These are phyloP conservation scores for Kradibia gibbosae DNA, from an alignment of 1,140 invertebrate species.

Conservation along the genomic window DNA sequence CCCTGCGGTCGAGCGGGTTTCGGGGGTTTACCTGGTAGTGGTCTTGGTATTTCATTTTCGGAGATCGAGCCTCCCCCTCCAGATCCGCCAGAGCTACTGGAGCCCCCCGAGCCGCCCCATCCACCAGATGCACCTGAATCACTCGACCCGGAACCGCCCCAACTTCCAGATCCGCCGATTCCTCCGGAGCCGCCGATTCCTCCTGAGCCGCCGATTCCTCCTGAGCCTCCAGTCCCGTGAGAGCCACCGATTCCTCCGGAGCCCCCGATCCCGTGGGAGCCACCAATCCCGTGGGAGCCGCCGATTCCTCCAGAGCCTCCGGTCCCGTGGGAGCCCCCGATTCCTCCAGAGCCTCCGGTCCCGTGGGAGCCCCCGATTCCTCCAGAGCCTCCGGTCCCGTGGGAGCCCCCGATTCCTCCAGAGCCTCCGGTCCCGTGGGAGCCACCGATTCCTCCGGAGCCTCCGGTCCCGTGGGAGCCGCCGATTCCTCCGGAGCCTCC, in stretches of 20 bases:
- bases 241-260: neutral
- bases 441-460: neutral
- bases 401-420: neutral
- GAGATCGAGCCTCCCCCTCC: neutral
- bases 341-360: neutral
- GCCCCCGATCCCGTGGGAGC: too few relatives aligned
- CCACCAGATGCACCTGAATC: neutral
- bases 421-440: neutral
- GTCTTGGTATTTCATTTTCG: conserved; percentile 50
- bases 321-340: neutral
- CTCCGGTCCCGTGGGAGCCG: too few relatives aligned
- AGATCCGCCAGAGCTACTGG: neutral
- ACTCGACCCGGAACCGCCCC: neutral
- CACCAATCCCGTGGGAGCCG: neutral
- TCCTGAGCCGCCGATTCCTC: neutral
- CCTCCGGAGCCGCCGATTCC: too few relatives aligned
- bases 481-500: neutral
- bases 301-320: neutral
- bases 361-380: neutral
- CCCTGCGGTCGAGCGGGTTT: conserved; percentile 55
- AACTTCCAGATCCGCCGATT: neutral
- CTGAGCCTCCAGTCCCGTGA: neutral
- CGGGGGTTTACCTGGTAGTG: conserved; percentile 32
- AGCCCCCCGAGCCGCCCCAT: neutral
- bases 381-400: neutral